Evolutionary conservation across 2,113 vertebrate species (phyloP).

Genomic region (Vireo altiloquus): DNA sequence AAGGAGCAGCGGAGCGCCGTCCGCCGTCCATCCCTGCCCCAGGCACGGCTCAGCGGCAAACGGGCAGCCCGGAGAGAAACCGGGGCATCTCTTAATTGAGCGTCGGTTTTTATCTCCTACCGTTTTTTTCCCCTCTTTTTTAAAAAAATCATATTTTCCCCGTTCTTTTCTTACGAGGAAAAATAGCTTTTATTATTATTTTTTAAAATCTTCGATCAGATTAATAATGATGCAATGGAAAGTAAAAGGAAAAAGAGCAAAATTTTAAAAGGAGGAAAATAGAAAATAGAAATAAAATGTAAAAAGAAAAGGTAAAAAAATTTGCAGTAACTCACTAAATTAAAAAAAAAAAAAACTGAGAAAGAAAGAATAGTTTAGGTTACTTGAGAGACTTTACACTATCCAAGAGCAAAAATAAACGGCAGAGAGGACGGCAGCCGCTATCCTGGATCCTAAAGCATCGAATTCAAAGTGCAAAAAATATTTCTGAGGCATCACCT

Average conservation of each 20-base stretch:
- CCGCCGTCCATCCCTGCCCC: background rate
- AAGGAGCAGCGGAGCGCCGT: background rate
- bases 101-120: background rate
- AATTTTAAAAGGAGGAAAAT: background rate
- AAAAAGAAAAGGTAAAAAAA: background rate
- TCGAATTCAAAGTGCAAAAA: background rate
- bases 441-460: background rate
- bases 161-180: background rate
- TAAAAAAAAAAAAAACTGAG: background rate
- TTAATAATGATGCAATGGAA: background rate
- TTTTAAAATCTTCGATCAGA: background rate
- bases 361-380: background rate
- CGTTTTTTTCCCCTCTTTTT: background rate
- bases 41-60: background rate
- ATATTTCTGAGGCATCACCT: background rate
- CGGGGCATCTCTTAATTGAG: fast-evolving
- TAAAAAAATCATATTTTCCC: background rate
- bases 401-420: conserved; percentile 31
- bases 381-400: conserved; percentile 12
- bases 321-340: background rate
- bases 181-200: background rate
- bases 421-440: background rate
- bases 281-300: background rate
- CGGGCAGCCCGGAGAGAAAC: background rate
- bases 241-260: background rate